A percentile compares a stretch with the other conserved stretches of the same genome.
Conservation (phyloP, 2,888 invertebrate species). For the Tenodera sinensis region DNA sequence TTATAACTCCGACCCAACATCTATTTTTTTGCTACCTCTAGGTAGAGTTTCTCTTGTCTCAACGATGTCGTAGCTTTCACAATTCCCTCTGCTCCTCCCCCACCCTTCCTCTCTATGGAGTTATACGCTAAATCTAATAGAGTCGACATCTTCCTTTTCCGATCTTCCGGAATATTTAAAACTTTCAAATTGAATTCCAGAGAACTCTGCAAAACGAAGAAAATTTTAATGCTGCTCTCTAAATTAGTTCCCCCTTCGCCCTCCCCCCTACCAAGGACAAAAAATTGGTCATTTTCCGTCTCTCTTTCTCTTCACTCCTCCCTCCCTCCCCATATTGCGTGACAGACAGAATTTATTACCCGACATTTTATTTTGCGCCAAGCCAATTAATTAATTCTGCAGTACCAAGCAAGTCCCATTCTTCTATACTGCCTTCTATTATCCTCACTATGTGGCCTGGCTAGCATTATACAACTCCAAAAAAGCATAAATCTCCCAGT, state of each 20-base stretch:
- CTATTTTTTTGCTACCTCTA: not conserved
- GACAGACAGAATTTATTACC: slow-evolving; percentile 23
- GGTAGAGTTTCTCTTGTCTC: not conserved
- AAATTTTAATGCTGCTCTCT: slow-evolving; percentile 5
- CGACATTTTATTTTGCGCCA: slow-evolving; percentile 25
- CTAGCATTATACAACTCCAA: slow-evolving; percentile 14
- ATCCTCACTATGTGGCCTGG: slow-evolving; percentile 13
- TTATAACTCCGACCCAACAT: not conserved
- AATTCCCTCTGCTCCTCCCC: not conserved
- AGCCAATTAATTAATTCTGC: slow-evolving; percentile 28
- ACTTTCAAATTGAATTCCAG: not conserved
- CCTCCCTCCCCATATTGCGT: slow-evolving; percentile 15
- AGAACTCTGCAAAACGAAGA: slow-evolving; percentile 1
- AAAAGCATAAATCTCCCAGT: slow-evolving; percentile 18
- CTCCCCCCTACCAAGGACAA: not conserved
- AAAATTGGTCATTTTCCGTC: not conserved
- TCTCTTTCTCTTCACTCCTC: not conserved
- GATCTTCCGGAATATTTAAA: slow-evolving; percentile 4
- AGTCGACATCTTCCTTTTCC: not conserved
- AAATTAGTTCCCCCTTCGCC: slow-evolving; percentile 1
- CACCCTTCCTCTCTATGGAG: not conserved
- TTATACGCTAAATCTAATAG: not conserved
- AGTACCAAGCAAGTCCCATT: not conserved
- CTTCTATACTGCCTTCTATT: slow-evolving; percentile 21
- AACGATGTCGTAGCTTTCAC: not conserved